Evolutionary conservation across 2,797 vertebrate genomes (phyloP), one percentile per base, ranked within the genome.

Genomic region (Heterohyrax brucei): DNA sequence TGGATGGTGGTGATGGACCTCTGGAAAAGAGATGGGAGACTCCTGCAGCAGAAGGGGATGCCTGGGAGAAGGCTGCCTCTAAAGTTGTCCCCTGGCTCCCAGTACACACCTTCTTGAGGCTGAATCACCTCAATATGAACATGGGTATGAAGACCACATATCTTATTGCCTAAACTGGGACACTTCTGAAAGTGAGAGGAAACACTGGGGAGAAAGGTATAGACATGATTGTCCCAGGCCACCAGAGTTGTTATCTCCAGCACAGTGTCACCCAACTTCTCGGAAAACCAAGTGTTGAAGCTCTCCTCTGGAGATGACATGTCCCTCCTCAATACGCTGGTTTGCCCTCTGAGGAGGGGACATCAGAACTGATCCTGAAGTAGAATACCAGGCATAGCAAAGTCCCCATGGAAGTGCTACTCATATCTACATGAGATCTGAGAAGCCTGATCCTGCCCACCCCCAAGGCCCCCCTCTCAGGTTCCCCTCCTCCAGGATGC

Each of bases 341-440:
- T 16, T 39, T 26, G 12, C 59, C 28, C 46, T 83, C 53, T 19
- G 30, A 22, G 56, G 26, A 61, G 19, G 26, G 73, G n/a, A 50
- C 30, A 1, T 72, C 68, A 68, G 76, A 77, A 78, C 30, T 8
- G 30, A n/a, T 64, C 68, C 48, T 5, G 13, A 72, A 59, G 50
- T 66, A 89, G 46, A 10, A 73, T n/a, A n/a, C 50, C 22, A 39
- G 12, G 19, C 7, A 9, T 9, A 16, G 8, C n/a, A 46, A 4
- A 44, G 28, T 13, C n/a, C n/a, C 2, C 0, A 9, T 0, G 8
- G 53, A 66, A 80, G 48, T 14, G 13, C 3, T 0, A 10, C 10
- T 1, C 0, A 4, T 30, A 16, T 77, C 19, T 0, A 0, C 13
- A 39, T 66, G 39, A 81, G 44, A 72, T 21, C 0, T 0, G 44